A percentile compares a stretch with the other conserved stretches of the same genome.
Evolutionary conservation across 2,797 vertebrate species (phyloP).

Genomic region (Melanotaenia boesemani): DNA sequence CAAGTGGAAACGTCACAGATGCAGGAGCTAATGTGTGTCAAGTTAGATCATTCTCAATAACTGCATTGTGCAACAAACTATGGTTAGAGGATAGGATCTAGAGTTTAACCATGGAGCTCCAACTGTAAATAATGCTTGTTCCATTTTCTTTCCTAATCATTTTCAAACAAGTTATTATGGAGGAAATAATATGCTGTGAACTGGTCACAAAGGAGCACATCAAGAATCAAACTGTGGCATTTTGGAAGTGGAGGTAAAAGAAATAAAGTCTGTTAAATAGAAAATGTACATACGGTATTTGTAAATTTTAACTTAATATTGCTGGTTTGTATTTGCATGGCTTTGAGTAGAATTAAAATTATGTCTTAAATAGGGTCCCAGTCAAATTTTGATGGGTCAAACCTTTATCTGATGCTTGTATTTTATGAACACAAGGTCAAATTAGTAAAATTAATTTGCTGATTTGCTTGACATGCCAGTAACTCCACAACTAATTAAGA

Average conservation of each 20-base stretch:
- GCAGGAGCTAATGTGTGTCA: constrained; percentile 69
- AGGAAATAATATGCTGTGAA: constrained; percentile 16
- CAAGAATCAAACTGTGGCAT: constrained; percentile 8
- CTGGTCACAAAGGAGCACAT: constrained; percentile 11
- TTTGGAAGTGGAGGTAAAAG: constrained; percentile 13
- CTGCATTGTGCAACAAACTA: constrained; percentile 14
- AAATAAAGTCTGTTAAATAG: constrained; percentile 31
- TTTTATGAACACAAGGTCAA: too few relatives aligned
- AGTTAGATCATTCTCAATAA: constrained; percentile 1
- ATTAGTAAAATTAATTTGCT: not conserved
- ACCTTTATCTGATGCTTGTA: not conserved
- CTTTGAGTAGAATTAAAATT: not conserved
- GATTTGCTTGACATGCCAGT: not conserved
- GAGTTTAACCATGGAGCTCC: constrained; percentile 1
- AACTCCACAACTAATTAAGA: not conserved
- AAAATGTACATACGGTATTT: constrained; percentile 64
- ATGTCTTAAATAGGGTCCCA: not conserved
- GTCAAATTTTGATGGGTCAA: not conserved
- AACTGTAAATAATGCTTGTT: constrained; percentile 29
- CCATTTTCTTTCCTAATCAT: constrained; percentile 6
- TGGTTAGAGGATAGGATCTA: constrained; percentile 8
- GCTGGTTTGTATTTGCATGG: constrained; percentile 67
- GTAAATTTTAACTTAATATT: constrained; percentile 66
- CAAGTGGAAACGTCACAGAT: constrained; percentile 87
- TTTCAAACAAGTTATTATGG: constrained; percentile 15